phyloP scores from a whole-genome alignment of 2,113 vertebrate genomes.

The Amphiprion percula region DNA sequence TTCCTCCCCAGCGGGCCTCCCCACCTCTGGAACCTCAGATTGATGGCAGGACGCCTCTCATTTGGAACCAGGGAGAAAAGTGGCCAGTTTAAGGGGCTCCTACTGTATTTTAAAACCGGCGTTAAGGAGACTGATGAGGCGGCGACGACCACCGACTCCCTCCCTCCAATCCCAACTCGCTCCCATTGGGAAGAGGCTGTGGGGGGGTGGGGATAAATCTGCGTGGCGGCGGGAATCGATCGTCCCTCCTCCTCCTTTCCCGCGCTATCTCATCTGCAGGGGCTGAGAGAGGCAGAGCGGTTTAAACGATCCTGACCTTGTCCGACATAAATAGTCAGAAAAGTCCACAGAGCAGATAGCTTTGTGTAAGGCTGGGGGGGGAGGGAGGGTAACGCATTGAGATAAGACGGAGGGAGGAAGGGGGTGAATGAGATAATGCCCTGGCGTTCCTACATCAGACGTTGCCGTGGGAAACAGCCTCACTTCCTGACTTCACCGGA shows the following conservation, averaged over 20 bases:
- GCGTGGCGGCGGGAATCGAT: constrained; percentile 80
- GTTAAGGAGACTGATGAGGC: constrained; percentile 81
- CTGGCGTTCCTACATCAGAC: constrained; percentile 74
- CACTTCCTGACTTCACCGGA: constrained; percentile 44
- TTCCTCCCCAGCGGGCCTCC: constrained; percentile 30
- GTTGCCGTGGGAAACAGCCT: constrained; percentile 66
- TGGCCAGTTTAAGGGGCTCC: constrained; percentile 76
- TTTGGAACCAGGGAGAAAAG: constrained; percentile 78
- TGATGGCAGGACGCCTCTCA: constrained; percentile 76
- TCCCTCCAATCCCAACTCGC: not conserved
- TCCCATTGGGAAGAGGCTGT: constrained; percentile 24
- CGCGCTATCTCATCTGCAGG: constrained; percentile 83
- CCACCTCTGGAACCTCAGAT: constrained; percentile 52
- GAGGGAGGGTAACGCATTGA: constrained; percentile 37
- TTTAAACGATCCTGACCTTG: constrained; percentile 89
- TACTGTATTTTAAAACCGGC: constrained; percentile 81
- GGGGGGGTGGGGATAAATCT: constrained; percentile 77
- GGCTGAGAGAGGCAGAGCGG: constrained; percentile 79
- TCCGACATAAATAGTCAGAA: constrained; percentile 89
- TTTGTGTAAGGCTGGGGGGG: constrained; percentile 68
- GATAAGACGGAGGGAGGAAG: constrained; percentile 55
- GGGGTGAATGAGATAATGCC: constrained; percentile 73
- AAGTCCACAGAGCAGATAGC: constrained; percentile 85
- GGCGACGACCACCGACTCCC: not conserved
- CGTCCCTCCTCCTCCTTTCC: constrained; percentile 67